Base-by-base conservation (phyloP, 2,113 vertebrate species). In the Ceyx cyanopectus region DNA sequence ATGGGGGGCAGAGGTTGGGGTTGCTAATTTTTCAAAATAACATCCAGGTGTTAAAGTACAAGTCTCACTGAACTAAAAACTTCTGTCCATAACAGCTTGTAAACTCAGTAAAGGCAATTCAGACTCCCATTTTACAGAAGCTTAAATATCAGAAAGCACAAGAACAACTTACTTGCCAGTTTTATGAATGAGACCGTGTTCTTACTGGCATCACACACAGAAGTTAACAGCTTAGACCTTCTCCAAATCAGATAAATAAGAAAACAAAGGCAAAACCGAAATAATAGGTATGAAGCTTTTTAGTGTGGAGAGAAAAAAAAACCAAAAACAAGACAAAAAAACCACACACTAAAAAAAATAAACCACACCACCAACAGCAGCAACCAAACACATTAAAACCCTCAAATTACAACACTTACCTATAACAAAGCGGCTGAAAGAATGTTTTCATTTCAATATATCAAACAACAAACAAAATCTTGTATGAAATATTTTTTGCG, bases 1-100 rank as follows among this genome's bases (percentile, higher is more conserved):
- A 45, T 21, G 32, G 21, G 8, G 4, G 13, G 11, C 1, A 9
- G 3, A 26, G 8, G 18, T 18, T 43, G 10, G 12, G 8, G 4
- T 12, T 43, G 20, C 17, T n/a, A 12, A 18, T 70, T 81, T 84
- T 86, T 70, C 32, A 58, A 62, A 95, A 84, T 34, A 66, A 62
- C 27, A 57, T 67, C 30, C 74, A 91, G 11, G 21, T 67, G 48
- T 81, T 70, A 48, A 81, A 79, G 66, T 11, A 50, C 51, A 66
- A 17, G 7, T 58, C 24, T 53, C 66, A 75, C 0, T 54, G 43
- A 81, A 41, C 24, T 68, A 40, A 51, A 50, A 68, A 46, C 4
- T 40, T 20, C 37, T 50, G 32, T 40, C 24, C 14, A 24, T 16
- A 58, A 75, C 18, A 75, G 40, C 34, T 62, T 6, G 8, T 20